Evolutionary conservation across 2,113 vertebrate genomes (phyloP), one percentile per base, ranked within the genome.

Genomic region (Pelmatolapia mariae): DNA sequence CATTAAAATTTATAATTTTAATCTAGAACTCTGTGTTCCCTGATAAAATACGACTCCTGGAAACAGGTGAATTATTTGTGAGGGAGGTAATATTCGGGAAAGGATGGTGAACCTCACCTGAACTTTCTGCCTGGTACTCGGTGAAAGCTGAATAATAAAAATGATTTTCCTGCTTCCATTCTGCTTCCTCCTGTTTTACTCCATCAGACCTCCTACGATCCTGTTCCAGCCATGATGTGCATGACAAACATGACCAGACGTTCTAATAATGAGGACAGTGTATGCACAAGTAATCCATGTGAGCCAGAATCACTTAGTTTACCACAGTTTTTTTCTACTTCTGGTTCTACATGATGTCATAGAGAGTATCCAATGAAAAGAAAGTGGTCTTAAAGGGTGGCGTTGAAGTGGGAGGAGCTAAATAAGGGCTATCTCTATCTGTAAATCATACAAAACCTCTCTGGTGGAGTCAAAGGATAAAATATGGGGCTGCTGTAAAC

Each of bases 1-100:
- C 4, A 7, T 33, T 47, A 5, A 10, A 79, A 84, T 88, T 82
- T 11, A 88, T 88, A 26, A 4, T 81, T 85, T 76, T 38, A 80
- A 85, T 82, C 45, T 36, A 10, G 9, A 85, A 45, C 33, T 40
- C 13, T 24, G 84, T 4, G 8, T 36, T 29, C 50, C 38, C 36
- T 43, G 29, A 24, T 31, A 31, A 73, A 83, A 61, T 26, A 33
- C 6, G 2, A n/a, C 22, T 53, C 29, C 61, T 24, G 38, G 8
- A 40, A 16, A n/a, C 3, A 52, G 38, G 29, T 53, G 12, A 82
- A 78, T 43, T 18, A 84, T 52, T 53, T 52, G 40, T 85, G 31
- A 38, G 31, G 10, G 24, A 84, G 8, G 31, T 52, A 38, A 18
- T 6, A 22, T 5, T 53, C 12, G 2, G 81, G 16, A 1, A 57